A percentile compares a stretch with the other conserved stretches of the same genome.
Conservation (phyloP, 92 coral and sea anemone species). For the Porites rus region DNA sequence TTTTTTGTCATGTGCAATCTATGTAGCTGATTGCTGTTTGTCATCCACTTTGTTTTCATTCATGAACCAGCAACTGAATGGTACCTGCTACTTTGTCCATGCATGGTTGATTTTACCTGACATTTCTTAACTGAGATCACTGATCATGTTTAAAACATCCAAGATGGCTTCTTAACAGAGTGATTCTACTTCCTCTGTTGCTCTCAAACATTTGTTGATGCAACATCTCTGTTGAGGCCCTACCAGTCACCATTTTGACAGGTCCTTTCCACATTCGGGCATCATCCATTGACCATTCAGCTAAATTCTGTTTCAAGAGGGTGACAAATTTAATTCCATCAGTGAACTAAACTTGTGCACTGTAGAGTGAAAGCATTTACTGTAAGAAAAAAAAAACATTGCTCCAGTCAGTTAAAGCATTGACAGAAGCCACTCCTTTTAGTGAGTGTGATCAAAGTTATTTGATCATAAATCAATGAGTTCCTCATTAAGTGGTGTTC, state of each 20-base stretch:
- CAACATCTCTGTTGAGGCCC: neutral
- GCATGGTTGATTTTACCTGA: conserved; percentile 44
- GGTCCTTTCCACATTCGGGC: neutral
- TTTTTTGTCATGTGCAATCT: neutral
- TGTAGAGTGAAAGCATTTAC: neutral
- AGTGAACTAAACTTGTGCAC: neutral
- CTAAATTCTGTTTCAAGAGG: neutral
- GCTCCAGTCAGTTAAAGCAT: neutral
- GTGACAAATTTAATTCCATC: neutral
- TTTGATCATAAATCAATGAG: conserved; percentile 31
- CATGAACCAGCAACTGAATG: conserved; percentile 31
- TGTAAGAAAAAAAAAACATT: neutral
- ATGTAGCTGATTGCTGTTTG: conserved; percentile 21
- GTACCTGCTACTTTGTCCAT: conserved; percentile 41
- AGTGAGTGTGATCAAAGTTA: conserved; percentile 22
- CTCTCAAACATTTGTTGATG: neutral
- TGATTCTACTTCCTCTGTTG: conserved; percentile 23
- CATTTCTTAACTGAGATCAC: conserved; percentile 50
- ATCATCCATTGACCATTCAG: neutral
- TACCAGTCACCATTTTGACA: neutral
- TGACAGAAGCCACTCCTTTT: neutral
- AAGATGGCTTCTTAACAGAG: conserved; percentile 42
- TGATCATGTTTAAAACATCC: conserved; percentile 49
- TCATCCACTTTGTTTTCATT: conserved; percentile 6
- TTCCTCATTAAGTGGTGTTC: conserved; percentile 17